These are phyloP conservation scores for Calephelis virginiensis DNA, from an alignment of 1,140 invertebrate genomes.

Conservation along the genomic window DNA sequence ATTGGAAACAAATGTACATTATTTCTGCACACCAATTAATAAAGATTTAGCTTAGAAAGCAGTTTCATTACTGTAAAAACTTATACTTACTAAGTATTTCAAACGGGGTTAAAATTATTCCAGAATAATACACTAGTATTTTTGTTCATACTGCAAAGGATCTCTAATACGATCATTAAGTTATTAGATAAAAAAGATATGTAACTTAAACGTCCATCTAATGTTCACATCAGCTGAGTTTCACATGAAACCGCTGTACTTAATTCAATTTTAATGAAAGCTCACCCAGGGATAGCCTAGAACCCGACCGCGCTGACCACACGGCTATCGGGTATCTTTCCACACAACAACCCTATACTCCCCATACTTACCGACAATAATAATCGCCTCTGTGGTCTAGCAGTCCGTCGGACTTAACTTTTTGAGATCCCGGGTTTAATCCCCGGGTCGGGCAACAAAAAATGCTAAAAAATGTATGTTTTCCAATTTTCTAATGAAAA, in stretches of 20 bases:
- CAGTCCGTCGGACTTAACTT: no score
- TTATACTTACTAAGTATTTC: no score
- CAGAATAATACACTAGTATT: neutral
- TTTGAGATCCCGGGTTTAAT: no score
- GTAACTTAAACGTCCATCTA: slow-evolving; percentile 24
- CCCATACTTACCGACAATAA: slow-evolving; percentile 8
- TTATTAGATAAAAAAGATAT: slow-evolving; percentile 12
- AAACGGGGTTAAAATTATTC: no score
- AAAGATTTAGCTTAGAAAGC: no score
- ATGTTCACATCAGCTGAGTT: slow-evolving; percentile 24
- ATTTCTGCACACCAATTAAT: no score
- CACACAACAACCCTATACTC: slow-evolving; percentile 26
- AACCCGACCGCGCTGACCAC: slow-evolving; percentile 30
- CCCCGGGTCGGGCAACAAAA: no score
- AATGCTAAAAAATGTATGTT: no score
- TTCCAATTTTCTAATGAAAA: no score
- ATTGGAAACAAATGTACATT: no score
- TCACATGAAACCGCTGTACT: slow-evolving; percentile 22
- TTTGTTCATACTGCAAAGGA: neutral
- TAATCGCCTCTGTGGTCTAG: neutral
- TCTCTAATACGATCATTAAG: neutral
- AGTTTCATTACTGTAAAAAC: no score
- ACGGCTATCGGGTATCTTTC: slow-evolving; percentile 39
- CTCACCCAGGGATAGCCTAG: slow-evolving; percentile 30
- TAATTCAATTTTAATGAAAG: slow-evolving; percentile 31